These are phyloP conservation scores for Antennarius maculatus DNA, from an alignment of 2,797 vertebrate genomes.

Conservation along the genomic window DNA sequence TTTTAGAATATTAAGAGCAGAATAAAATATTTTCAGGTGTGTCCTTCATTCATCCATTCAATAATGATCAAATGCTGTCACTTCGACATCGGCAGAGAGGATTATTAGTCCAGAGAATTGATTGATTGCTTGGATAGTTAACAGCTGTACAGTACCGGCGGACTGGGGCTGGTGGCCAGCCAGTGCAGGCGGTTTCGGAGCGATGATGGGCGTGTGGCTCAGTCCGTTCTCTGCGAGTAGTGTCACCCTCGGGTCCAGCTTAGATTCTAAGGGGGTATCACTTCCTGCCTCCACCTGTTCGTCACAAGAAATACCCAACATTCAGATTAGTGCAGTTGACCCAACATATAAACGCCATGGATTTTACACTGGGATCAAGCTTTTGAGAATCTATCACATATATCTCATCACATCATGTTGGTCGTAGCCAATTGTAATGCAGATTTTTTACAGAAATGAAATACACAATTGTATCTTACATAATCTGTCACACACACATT, in stretches of 20 bases:
- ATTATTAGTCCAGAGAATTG: background rate
- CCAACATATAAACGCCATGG: background rate
- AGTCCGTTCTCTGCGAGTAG: constrained; percentile 93
- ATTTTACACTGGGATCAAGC: background rate
- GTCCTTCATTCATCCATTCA: too few relatives aligned
- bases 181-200: constrained; percentile 87
- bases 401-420: background rate
- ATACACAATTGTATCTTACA: background rate
- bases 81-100: background rate
- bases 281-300: constrained; percentile 87
- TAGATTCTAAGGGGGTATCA: constrained; percentile 86
- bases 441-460: background rate
- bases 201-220: constrained; percentile 85
- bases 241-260: constrained; percentile 82
- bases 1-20: background rate
- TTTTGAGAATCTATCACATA: too few relatives aligned
- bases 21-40: background rate
- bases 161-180: constrained; percentile 86
- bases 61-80: background rate
- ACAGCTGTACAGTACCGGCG: constrained; percentile 81
- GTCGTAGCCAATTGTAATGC: background rate
- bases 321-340: background rate
- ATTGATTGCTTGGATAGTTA: background rate
- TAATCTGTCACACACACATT: background rate
- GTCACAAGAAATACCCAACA: constrained; percentile 1